These are phyloP conservation scores for Galerucella nymphaeae DNA, from an alignment of 2,888 invertebrate genomes.

Conservation along the genomic window DNA sequence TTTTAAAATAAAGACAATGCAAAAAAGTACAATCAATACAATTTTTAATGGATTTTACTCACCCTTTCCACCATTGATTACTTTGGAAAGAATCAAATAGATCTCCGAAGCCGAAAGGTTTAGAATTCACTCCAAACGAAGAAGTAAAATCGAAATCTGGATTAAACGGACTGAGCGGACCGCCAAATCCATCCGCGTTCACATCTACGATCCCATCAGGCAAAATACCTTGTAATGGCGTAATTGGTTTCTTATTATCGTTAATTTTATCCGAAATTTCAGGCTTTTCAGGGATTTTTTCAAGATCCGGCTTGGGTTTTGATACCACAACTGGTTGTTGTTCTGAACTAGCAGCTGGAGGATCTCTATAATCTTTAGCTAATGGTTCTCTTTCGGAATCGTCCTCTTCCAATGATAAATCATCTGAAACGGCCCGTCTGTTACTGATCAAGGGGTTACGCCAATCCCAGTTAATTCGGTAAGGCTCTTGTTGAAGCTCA, in stretches of 20 bases:
- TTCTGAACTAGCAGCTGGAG: conserved; percentile 48
- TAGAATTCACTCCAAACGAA: conserved; percentile 34
- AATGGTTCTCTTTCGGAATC: conserved; percentile 57
- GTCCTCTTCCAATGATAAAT: conserved; percentile 20
- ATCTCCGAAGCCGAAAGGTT: conserved; percentile 41
- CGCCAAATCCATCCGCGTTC: conserved; percentile 48
- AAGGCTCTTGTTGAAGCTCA: conserved; percentile 39
- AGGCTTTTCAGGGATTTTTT: neutral
- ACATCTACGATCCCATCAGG: conserved; percentile 58
- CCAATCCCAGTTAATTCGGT: conserved; percentile 39
- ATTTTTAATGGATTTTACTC: conserved; percentile 14
- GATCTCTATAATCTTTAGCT: conserved; percentile 58
- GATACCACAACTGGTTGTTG: conserved; percentile 52
- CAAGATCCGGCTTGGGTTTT: conserved; percentile 41
- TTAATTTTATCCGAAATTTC: neutral
- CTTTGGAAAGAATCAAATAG: conserved; percentile 37
- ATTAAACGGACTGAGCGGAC: conserved; percentile 25
- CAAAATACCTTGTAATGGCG: conserved; percentile 46
- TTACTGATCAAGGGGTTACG: conserved; percentile 39
- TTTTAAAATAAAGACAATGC: too few relatives aligned
- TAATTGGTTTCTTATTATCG: conserved; percentile 31
- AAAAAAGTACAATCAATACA: too few relatives aligned
- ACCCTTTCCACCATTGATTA: conserved; percentile 47
- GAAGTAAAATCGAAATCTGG: conserved; percentile 39
- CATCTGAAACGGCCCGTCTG: conserved; percentile 30